Percentiles rank a stretch among this genome's conserved stretches.
These are phyloP conservation scores for Drosophila melanosoma DNA, from an alignment of 2,888 invertebrate genomes.

Conservation along the genomic window DNA sequence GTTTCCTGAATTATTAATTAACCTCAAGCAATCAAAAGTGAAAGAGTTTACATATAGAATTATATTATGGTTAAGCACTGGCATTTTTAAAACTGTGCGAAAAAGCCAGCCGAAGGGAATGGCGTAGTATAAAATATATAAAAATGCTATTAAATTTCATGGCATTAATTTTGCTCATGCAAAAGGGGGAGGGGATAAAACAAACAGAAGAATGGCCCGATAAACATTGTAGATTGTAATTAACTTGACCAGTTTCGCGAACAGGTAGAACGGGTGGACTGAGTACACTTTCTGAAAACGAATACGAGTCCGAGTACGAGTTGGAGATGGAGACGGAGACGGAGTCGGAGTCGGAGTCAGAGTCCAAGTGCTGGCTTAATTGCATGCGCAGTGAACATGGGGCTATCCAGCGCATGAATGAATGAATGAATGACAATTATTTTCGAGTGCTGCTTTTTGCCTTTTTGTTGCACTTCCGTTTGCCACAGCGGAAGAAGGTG, in stretches of 20 bases:
- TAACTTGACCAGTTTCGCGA: slow-evolving; percentile 65
- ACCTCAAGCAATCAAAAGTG: slow-evolving; percentile 74
- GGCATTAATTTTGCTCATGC: slow-evolving; percentile 40
- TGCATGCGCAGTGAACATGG: slow-evolving; percentile 62
- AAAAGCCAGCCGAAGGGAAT: not conserved
- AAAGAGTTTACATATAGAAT: slow-evolving; percentile 48
- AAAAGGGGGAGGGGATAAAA: slow-evolving; percentile 14
- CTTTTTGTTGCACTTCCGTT: slow-evolving; percentile 71
- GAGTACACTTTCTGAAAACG: slow-evolving; percentile 6
- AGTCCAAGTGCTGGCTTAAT: slow-evolving; percentile 54
- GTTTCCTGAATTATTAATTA: slow-evolving; percentile 76
- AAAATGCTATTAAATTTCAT: slow-evolving; percentile 48
- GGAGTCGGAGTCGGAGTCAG: not conserved
- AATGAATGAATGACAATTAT: slow-evolving; percentile 68
- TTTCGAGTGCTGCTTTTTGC: slow-evolving; percentile 51
- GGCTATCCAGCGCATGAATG: slow-evolving; percentile 27
- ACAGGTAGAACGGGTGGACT: slow-evolving; percentile 21
- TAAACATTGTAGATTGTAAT: slow-evolving; percentile 81
- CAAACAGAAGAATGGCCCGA: slow-evolving; percentile 42
- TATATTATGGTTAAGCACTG: slow-evolving; percentile 53
- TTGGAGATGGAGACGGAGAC: not conserved
- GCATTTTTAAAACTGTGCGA: slow-evolving; percentile 9
- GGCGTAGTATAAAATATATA: slow-evolving; percentile 52
- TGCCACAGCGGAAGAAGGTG: slow-evolving; percentile 63
- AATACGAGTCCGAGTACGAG: not conserved